Conservation (phyloP, 2,113 vertebrate genomes). For the Phoenicopterus ruber region DNA sequence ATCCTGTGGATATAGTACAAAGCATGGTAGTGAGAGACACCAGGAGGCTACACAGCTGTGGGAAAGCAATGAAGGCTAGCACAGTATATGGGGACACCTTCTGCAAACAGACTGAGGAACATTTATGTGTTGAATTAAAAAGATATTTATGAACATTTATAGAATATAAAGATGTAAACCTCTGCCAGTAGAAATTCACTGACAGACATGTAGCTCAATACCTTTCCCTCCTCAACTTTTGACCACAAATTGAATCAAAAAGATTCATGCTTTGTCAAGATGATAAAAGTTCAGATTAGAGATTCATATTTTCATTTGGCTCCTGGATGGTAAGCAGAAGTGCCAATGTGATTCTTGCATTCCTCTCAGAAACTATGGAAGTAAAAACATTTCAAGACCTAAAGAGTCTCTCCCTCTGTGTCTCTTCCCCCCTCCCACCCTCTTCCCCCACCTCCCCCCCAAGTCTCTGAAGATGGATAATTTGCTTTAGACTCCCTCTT, state of each 20-base stretch:
- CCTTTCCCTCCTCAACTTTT: not conserved
- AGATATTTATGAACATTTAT: not conserved
- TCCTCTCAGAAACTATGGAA: not conserved
- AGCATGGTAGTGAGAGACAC: not conserved
- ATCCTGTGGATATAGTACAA: not conserved
- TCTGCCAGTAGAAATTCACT: not conserved
- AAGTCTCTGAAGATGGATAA: not conserved
- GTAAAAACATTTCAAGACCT: not conserved
- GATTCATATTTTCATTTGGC: not conserved
- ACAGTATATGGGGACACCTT: not conserved
- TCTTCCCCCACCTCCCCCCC: not conserved
- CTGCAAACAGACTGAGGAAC: not conserved
- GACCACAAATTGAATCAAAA: not conserved
- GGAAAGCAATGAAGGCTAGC: not conserved
- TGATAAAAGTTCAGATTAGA: not conserved
- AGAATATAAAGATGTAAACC: not conserved
- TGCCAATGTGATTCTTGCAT: not conserved
- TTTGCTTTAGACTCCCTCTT: not conserved
- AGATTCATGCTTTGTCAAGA: not conserved
- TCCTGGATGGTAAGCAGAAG: not conserved
- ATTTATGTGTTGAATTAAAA: not conserved
- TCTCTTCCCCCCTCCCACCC: accelerated
- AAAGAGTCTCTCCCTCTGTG: not conserved
- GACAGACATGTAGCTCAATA: not conserved
- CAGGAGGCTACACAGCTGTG: not conserved